A percentile compares a stretch with the other conserved stretches of the same genome.
Evolutionary conservation across 1,140 invertebrate genomes (phyloP).

Genomic region (Sinonovacula constricta): DNA sequence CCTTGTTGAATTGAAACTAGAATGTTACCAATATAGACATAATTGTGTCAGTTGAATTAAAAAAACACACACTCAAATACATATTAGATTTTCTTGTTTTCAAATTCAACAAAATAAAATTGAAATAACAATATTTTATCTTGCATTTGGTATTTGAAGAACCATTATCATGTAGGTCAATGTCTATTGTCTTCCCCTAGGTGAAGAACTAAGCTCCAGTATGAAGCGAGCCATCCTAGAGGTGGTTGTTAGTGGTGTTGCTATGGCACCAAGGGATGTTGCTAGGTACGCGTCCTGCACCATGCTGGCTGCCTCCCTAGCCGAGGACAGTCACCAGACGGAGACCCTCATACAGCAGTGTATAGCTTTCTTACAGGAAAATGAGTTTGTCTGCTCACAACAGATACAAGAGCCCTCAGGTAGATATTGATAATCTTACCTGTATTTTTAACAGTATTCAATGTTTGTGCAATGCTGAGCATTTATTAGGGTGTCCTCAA

Average conservation of each 20-base stretch:
- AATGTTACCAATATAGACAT: too few species aligned
- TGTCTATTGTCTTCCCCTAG: too few species aligned
- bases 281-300: constrained; percentile 90
- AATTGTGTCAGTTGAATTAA: too few species aligned
- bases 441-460: not conserved
- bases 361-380: constrained; percentile 80
- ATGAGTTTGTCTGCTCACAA: constrained; percentile 70
- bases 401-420: constrained; percentile 41
- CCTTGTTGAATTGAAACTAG: too few species aligned
- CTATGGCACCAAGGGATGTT: constrained; percentile 86
- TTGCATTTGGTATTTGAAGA: too few species aligned
- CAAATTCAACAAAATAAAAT: too few species aligned
- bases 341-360: constrained; percentile 80
- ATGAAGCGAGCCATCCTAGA: constrained; percentile 84
- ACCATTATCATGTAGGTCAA: too few species aligned
- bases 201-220: constrained; percentile 79
- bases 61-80: too few species aligned
- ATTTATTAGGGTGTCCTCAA: too few species aligned
- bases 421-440: constrained; percentile 2
- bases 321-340: constrained; percentile 45
- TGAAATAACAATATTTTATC: too few species aligned
- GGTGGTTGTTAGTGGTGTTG: constrained; percentile 91
- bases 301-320: constrained; percentile 79
- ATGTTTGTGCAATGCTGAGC: not conserved
- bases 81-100: too few species aligned